Evolutionary conservation across 2,113 vertebrate genomes (phyloP).

Genomic region (Candoia aspera): DNA sequence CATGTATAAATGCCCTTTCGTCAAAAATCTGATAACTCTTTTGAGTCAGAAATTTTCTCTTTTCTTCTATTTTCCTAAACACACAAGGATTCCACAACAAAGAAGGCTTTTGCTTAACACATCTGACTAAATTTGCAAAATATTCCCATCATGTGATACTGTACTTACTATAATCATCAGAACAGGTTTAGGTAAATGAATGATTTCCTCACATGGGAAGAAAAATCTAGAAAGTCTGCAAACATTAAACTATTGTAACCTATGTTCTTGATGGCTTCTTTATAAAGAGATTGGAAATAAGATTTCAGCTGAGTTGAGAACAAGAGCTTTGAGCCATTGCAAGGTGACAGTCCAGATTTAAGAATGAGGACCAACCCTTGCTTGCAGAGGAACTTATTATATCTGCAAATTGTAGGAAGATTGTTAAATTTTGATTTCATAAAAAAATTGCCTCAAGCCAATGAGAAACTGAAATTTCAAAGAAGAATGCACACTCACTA

Average conservation of each 20-base stretch:
- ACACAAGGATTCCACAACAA: background rate
- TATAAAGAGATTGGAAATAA: constrained; percentile 59
- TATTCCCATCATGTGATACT: background rate
- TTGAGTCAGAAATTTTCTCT: background rate
- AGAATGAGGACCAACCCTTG: constrained; percentile 51
- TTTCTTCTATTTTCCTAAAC: background rate
- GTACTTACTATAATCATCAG: background rate
- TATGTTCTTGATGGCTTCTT: constrained; percentile 48
- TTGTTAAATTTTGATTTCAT: constrained; percentile 64
- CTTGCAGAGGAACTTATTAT: constrained; percentile 60
- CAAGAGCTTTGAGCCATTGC: constrained; percentile 55
- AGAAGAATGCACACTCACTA: constrained; percentile 47
- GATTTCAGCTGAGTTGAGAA: constrained; percentile 58
- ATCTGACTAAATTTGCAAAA: background rate
- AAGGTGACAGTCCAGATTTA: constrained; percentile 38
- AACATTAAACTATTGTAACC: constrained; percentile 42
- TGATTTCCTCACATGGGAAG: constrained; percentile 52
- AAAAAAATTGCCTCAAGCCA: constrained; percentile 64
- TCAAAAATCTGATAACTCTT: background rate
- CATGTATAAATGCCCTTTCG: background rate
- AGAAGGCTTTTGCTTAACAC: background rate
- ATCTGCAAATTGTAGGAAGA: constrained; percentile 58
- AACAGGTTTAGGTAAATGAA: constrained; percentile 48
- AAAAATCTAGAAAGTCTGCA: constrained; percentile 42
- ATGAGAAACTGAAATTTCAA: constrained; percentile 45